Evolutionary conservation across 2,113 vertebrate species (phyloP).

Genomic region (Corvus moneduloides): DNA sequence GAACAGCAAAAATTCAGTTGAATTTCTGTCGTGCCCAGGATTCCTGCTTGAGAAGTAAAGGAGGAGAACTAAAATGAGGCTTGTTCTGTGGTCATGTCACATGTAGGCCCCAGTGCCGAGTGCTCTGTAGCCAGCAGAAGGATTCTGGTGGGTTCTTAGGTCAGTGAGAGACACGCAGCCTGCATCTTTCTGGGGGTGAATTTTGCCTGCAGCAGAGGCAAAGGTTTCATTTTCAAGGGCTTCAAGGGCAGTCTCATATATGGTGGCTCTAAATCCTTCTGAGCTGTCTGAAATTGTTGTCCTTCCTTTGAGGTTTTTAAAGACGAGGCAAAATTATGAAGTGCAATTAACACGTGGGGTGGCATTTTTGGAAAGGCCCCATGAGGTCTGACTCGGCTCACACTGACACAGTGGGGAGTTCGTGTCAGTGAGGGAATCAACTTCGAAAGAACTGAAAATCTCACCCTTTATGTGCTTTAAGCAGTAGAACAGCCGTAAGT

Average conservation of each 20-base stretch:
- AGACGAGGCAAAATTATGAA: not conserved
- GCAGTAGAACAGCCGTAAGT: not conserved
- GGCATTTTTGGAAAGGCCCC: not conserved
- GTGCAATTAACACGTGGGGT: not conserved
- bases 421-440: not conserved
- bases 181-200: not conserved
- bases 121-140: not conserved
- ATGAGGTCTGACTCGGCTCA: not conserved
- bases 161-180: not conserved
- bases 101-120: not conserved
- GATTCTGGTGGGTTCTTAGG: not conserved
- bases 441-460: not conserved
- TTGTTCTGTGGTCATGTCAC: not conserved
- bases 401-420: not conserved
- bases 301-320: not conserved
- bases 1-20: not conserved
- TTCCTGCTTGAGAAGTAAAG: not conserved
- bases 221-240: not conserved
- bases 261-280: not conserved
- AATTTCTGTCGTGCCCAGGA: not conserved
- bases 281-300: not conserved
- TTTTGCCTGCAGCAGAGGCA: not conserved
- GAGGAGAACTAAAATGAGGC: not conserved
- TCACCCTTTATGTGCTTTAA: not conserved
- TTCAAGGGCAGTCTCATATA: not conserved